Percentiles rank a stretch among this genome's conserved stretches.
These are phyloP conservation scores for Aromia moschata DNA, from an alignment of 2,888 invertebrate species.

Conservation along the genomic window DNA sequence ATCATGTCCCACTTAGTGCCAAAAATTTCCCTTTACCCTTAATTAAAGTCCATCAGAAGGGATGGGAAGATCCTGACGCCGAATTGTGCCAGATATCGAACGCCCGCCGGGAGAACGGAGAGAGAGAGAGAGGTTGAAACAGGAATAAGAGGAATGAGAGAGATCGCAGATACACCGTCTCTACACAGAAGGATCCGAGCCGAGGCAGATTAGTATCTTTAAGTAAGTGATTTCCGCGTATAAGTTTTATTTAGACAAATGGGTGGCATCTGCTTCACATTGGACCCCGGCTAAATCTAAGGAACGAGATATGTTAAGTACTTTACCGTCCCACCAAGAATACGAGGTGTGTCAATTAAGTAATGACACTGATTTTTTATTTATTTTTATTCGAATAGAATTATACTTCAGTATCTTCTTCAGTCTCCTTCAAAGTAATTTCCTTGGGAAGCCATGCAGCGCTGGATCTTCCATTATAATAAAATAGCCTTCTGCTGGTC, in stretches of 20 bases:
- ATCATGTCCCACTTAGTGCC: not conserved
- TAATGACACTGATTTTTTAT: too few relatives aligned
- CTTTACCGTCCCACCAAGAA: too few relatives aligned
- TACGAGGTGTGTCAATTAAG: too few relatives aligned
- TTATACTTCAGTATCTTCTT: too few relatives aligned
- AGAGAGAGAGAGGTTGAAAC: not conserved
- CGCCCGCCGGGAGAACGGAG: not conserved
- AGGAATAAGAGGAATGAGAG: too few relatives aligned
- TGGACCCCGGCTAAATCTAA: not conserved
- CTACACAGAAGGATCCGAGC: slow-evolving; percentile 4
- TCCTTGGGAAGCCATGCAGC: too few relatives aligned
- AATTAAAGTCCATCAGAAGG: slow-evolving; percentile 19
- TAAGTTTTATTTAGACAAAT: slow-evolving; percentile 24
- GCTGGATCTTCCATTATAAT: too few relatives aligned
- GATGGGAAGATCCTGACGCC: slow-evolving; percentile 6
- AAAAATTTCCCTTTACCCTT: slow-evolving; percentile 11
- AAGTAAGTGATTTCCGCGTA: slow-evolving; percentile 18
- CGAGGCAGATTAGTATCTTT: slow-evolving; percentile 14
- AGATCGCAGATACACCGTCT: not conserved
- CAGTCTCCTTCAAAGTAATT: too few relatives aligned
- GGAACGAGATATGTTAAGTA: too few relatives aligned
- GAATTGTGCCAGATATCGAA: slow-evolving; percentile 17
- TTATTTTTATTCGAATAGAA: too few relatives aligned
- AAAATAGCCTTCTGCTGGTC: too few relatives aligned
- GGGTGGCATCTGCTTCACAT: slow-evolving; percentile 13